Conservation (phyloP, 2,113 vertebrate species). For the Hippocampus comes region DNA sequence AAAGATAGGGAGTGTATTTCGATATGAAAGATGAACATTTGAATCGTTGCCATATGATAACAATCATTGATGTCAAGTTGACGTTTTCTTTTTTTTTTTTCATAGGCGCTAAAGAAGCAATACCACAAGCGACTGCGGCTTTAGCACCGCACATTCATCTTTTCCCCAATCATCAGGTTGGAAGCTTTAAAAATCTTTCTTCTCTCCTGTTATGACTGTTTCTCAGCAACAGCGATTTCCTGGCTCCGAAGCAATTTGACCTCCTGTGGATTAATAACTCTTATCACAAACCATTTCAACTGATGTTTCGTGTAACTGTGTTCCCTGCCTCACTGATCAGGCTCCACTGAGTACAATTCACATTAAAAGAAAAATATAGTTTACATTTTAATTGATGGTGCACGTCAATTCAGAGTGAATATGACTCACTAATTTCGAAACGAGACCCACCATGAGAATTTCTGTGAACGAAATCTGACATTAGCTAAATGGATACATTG, state of each 20-base stretch:
- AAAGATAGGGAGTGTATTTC: slow-evolving; percentile 21
- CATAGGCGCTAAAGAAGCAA: background rate
- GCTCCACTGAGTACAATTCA: background rate
- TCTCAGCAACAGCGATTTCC: background rate
- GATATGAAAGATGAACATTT: slow-evolving; percentile 5
- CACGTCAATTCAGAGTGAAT: too few species aligned
- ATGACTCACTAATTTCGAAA: too few species aligned
- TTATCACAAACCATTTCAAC: background rate
- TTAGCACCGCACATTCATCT: background rate
- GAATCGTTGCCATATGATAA: background rate
- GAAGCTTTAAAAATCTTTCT: background rate
- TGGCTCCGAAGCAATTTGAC: background rate
- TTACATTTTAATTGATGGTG: too few species aligned
- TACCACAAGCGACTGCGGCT: background rate
- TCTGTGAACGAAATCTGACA: too few species aligned
- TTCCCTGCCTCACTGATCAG: background rate
- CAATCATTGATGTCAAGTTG: background rate
- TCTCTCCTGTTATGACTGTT: background rate
- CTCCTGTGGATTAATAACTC: background rate
- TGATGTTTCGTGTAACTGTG: background rate
- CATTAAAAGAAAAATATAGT: too few species aligned
- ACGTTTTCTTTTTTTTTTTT: background rate
- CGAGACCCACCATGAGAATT: too few species aligned
- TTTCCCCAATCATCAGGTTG: background rate
- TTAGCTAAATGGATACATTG: too few species aligned